These are phyloP conservation scores for Catostomus latipinnis DNA, from an alignment of 2,797 vertebrate genomes.

Conservation along the genomic window DNA sequence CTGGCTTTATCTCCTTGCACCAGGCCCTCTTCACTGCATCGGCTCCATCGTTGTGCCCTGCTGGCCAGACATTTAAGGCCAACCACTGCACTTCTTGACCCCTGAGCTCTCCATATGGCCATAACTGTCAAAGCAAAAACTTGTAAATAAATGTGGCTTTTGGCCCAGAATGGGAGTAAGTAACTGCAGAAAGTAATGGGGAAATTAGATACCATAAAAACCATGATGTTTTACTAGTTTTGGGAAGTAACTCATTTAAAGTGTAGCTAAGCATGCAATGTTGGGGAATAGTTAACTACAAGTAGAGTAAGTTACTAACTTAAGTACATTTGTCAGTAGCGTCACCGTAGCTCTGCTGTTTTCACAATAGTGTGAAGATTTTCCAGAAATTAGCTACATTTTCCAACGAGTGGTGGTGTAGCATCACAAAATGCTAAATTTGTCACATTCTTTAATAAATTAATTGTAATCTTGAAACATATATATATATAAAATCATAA, in stretches of 20 bases:
- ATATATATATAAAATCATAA: no score
- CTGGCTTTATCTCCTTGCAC: constrained; percentile 76
- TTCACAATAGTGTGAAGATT: no score
- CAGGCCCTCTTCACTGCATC: constrained; percentile 72
- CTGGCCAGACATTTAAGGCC: constrained; percentile 68
- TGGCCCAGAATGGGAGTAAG: background rate
- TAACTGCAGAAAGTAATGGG: background rate
- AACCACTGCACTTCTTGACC: constrained; percentile 58
- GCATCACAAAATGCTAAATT: no score
- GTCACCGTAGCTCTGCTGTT: no score
- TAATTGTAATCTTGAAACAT: no score
- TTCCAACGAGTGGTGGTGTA: no score
- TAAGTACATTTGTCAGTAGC: no score
- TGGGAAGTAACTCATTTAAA: background rate
- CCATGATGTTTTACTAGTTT: background rate
- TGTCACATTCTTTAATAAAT: no score
- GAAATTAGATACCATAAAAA: constrained; percentile 24
- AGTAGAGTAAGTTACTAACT: no score
- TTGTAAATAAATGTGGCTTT: constrained; percentile 6
- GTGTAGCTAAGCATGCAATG: background rate
- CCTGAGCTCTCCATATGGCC: constrained; percentile 57
- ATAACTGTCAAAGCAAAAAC: constrained; percentile 38
- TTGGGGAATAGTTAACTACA: background rate
- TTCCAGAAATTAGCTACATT: no score
- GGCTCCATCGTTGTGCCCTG: constrained; percentile 64